These are phyloP conservation scores for Psittacula derbiana DNA, from an alignment of 2,797 vertebrate genomes.

Conservation along the genomic window DNA sequence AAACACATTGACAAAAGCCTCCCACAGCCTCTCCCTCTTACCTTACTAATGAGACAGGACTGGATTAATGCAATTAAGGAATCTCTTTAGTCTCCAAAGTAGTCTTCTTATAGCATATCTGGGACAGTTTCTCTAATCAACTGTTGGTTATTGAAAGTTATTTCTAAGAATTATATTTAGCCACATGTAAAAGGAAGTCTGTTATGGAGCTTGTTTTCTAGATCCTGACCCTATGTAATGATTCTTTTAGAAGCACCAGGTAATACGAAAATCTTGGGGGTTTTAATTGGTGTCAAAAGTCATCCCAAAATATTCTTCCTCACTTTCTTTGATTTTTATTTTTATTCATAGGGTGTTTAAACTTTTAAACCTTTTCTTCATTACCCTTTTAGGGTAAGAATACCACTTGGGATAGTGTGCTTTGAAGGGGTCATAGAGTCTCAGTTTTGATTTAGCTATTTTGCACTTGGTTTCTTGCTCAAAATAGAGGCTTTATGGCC, in stretches of 20 bases:
- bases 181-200: background rate
- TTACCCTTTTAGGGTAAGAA: background rate
- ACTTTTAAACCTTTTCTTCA: background rate
- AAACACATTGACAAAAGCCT: background rate
- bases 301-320: background rate
- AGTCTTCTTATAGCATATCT: background rate
- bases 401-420: fast-evolving
- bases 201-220: background rate
- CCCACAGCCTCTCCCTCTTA: background rate
- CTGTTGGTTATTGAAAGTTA: background rate
- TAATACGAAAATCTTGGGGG: background rate
- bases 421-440: background rate
- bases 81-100: background rate
- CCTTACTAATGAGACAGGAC: background rate
- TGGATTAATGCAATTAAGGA: background rate
- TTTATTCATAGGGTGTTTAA: background rate
- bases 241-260: background rate
- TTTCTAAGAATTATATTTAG: background rate
- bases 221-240: background rate
- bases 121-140: background rate
- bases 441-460: background rate
- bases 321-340: background rate
- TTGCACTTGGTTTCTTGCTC: background rate
- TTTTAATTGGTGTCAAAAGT: background rate
- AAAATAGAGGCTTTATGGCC: background rate